These are phyloP conservation scores for Micropterix aruncella DNA, from an alignment of 2,888 invertebrate genomes.

Conservation along the genomic window DNA sequence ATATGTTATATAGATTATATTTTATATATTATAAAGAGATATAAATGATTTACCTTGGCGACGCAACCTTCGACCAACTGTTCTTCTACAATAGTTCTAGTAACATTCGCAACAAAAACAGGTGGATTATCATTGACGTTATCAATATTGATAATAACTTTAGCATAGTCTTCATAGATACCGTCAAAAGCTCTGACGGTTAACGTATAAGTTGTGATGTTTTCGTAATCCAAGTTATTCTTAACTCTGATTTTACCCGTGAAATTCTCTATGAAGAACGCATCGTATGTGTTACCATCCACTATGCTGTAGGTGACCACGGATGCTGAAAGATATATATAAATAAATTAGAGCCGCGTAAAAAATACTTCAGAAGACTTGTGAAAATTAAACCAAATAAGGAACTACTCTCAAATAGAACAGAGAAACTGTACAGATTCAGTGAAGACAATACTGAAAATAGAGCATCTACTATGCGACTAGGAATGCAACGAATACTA, in stretches of 20 bases:
- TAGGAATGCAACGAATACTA: conserved; percentile 1
- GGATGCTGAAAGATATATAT: conserved; percentile 41
- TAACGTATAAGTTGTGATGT: conserved; percentile 70
- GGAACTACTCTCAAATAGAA: too few species aligned
- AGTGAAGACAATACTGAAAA: conserved; percentile 5
- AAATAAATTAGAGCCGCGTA: conserved; percentile 1
- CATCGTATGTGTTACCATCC: conserved; percentile 72
- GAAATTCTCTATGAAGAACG: conserved; percentile 71
- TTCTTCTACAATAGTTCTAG: conserved; percentile 66
- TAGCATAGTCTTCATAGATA: conserved; percentile 65
- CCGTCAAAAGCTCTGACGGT: conserved; percentile 77
- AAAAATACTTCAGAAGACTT: conserved; percentile 6
- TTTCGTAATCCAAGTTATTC: conserved; percentile 68
- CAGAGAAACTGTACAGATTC: too few species aligned
- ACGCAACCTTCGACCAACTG: conserved; percentile 53
- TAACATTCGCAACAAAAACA: conserved; percentile 59
- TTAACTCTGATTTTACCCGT: conserved; percentile 79
- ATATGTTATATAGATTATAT: conserved; percentile 3
- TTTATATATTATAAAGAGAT: background rate
- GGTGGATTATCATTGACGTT: conserved; percentile 93
- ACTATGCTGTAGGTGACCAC: conserved; percentile 78
- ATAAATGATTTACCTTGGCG: conserved; percentile 34
- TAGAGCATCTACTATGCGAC: background rate
- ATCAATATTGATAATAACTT: conserved; percentile 71
- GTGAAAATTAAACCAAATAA: too few species aligned